Conservation (phyloP, 2,888 invertebrate genomes). For the Operophtera brumata region DNA sequence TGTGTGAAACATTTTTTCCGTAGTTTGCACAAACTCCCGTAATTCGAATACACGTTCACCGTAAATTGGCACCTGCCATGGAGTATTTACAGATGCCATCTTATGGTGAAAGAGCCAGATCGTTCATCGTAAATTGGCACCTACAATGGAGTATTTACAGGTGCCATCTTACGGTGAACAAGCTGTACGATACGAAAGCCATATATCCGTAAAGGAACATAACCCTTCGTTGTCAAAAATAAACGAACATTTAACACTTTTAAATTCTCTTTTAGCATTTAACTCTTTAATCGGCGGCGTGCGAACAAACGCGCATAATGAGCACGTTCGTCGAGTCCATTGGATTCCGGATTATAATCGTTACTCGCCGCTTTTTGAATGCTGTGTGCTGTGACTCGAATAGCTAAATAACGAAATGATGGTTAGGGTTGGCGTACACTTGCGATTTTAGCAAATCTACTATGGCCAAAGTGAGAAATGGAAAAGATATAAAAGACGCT, state of each 20-base stretch:
- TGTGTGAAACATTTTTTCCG: too few species aligned
- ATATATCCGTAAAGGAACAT: neutral
- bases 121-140: too few species aligned
- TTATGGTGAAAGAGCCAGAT: too few species aligned
- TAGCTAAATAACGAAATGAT: conserved; percentile 32
- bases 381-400: conserved; percentile 34
- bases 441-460: neutral
- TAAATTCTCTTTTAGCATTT: conserved; percentile 4
- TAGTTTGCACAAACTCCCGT: too few species aligned
- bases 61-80: too few species aligned
- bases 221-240: conserved; percentile 14
- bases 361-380: conserved; percentile 55
- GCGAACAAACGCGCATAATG: conserved; percentile 17
- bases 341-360: conserved; percentile 63
- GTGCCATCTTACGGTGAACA: too few species aligned
- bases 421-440: conserved; percentile 5
- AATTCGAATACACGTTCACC: too few species aligned
- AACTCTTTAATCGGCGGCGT: conserved; percentile 19
- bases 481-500: too few species aligned
- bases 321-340: conserved; percentile 37
- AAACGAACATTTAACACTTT: conserved; percentile 22
- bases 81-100: too few species aligned
- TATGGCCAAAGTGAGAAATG: neutral
- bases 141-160: too few species aligned
- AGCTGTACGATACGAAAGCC: neutral